phyloP scores from a whole-genome alignment of 2,113 vertebrate species.

The Tragelaphus imberbis region DNA sequence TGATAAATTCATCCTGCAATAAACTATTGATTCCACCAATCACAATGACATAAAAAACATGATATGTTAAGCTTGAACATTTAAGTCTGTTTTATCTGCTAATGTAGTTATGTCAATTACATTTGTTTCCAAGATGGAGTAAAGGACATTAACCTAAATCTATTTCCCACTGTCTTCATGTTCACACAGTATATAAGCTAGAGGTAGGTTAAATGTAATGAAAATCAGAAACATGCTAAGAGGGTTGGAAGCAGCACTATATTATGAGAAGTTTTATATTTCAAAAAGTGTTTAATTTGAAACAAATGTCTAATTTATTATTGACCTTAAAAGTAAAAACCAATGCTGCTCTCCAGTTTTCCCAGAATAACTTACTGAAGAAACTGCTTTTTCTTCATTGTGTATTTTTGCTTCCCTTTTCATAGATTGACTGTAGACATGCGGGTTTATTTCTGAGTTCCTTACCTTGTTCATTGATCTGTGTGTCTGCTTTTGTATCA shows the following conservation, averaged over 20 bases:
- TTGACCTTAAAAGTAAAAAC: neutral
- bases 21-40: slow-evolving; percentile 70
- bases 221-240: neutral
- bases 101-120: neutral
- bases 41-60: slow-evolving; percentile 46
- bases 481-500: neutral
- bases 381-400: neutral
- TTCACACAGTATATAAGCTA: neutral
- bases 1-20: slow-evolving; percentile 74
- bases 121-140: neutral
- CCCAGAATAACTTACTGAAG: neutral
- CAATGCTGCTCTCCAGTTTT: neutral
- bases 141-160: rapidly evolving
- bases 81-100: slow-evolving; percentile 33
- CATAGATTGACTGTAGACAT: neutral
- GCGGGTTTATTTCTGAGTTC: neutral
- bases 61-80: slow-evolving; percentile 40
- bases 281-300: neutral
- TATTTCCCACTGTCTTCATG: neutral
- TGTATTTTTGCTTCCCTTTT: neutral
- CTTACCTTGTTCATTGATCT: neutral
- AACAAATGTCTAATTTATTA: neutral
- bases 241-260: neutral
- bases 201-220: neutral
- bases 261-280: neutral